Base-by-base conservation (phyloP, 2,797 vertebrate species). In the Silurus lanzhouensis region DNA sequence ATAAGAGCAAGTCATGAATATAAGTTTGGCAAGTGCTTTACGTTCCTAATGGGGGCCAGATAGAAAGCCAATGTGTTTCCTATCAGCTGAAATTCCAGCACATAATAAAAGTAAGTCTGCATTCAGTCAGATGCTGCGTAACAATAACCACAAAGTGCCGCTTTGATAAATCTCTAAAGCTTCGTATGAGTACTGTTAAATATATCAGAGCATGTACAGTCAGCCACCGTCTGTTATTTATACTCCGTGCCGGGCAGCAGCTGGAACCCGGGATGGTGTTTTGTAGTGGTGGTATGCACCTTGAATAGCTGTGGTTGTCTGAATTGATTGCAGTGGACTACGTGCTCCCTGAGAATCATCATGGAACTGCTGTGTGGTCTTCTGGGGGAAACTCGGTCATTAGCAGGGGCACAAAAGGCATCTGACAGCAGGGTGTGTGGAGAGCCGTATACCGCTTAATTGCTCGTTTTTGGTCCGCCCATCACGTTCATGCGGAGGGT, bases 1-100 rank as follows among this genome's bases (percentile, higher is more conserved):
- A 63, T 58, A 22, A 67, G 67, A n/a, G 20, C 31, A 25, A n/a
- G 76, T 15, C 1, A 81, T 38, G 27, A 57, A 67, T 84, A 72
- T 66, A 82, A 31, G 76, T 55, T 52, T 46, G 82, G 31, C 48
- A 83, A 72, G 72, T 44, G 52, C 67, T 10, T 31, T 52, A 64
- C 14, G 27, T 60, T 72, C 68, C 6, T 91, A 92, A 93, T 91
- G 88, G 93, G 91, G 87, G 86, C 87, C 84, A 87, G 91, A 88
- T 90, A 76, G 48, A 83, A 77, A 72, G 6, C 83, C 88, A 94
- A 92, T 94, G 89, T 94, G 94, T 91, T 95, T 95, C 91, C 92
- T 91, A 95, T 95, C 94, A 94, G 88, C 91, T 92, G 86, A 93
- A 93, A 94, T 94, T 94, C 93, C 92, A 92, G 86, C 71, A 88